Evolutionary conservation across 1,140 invertebrate genomes (phyloP), one percentile per base, ranked within the genome.

Genomic region (Drosophila mauritiana): DNA sequence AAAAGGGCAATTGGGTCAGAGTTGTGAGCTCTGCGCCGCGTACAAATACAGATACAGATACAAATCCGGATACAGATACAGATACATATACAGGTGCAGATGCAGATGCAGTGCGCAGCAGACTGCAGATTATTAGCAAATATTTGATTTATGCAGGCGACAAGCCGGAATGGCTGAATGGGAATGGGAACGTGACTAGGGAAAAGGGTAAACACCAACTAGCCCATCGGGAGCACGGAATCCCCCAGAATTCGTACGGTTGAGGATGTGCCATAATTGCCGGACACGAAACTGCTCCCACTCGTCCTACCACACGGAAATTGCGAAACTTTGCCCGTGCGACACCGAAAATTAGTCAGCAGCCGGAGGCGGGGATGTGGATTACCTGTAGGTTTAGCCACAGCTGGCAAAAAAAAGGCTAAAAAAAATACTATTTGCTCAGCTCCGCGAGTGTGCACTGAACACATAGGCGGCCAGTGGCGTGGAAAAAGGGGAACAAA

Each of bases 261-360:
- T 40, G 27, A 4, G 40, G 58, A 54, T 45, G 72, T 72, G 72
- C 46, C 78, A 83, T 83, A 74, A 82, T 82, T 83, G 79, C 63
- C 70, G 62, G 53, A 74, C 67, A 43, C 53, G 22, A 31, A 62
- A 58, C 36, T 53, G 6, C 58, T 31, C 56, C 53, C 53, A 25
- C 20, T 54, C 11, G 12, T 25, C 48, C 12, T 25, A 40, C 31
- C n/a, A 31, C 13, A 42, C 75, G 80, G 76, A 83, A 83, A 84
- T 84, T 80, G 52, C 80, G 49, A 68, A 82, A 82, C 82, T 63
- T 83, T 78, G 68, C 54, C 43, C 73, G 74, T 78, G 40, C 64
- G 56, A 52, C 31, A 53, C 64, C 55, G 42, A 65, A 74, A 82
- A 82, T 83, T 68, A 78, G 79, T 42, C 34, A 31, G 34, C 56